phyloP scores from a whole-genome alignment of 2,888 invertebrate species.

The Heteromurus nitidus region DNA sequence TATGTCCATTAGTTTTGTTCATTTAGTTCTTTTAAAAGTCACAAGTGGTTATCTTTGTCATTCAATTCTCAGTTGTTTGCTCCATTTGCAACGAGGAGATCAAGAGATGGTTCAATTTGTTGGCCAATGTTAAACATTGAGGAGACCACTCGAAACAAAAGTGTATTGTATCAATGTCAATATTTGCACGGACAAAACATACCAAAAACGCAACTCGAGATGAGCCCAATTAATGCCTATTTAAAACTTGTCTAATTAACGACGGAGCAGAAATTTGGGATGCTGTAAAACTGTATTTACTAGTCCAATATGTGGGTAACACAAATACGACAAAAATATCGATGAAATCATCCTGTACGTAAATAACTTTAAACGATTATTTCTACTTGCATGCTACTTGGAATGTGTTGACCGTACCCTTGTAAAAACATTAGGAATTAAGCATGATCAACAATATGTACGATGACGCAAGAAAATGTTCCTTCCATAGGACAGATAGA shows the following conservation, averaged over 20 bases:
- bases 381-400: neutral
- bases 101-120: no score
- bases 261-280: no score
- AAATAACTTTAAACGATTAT: conserved; percentile 18
- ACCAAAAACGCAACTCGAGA: neutral
- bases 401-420: neutral
- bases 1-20: neutral
- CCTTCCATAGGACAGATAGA: neutral
- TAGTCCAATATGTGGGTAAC: neutral
- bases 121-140: neutral
- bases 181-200: neutral
- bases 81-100: neutral
- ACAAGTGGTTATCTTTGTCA: conserved; percentile 14
- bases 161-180: neutral
- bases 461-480: neutral
- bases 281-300: neutral
- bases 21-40: neutral
- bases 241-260: neutral
- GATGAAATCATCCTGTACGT: conserved; percentile 51
- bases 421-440: neutral
- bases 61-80: neutral
- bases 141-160: neutral
- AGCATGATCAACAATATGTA: neutral
- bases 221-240: conserved; percentile 6
- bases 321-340: conserved; percentile 28